Conservation (phyloP, 2,797 vertebrate species). For the Lutjanus campechanus region DNA sequence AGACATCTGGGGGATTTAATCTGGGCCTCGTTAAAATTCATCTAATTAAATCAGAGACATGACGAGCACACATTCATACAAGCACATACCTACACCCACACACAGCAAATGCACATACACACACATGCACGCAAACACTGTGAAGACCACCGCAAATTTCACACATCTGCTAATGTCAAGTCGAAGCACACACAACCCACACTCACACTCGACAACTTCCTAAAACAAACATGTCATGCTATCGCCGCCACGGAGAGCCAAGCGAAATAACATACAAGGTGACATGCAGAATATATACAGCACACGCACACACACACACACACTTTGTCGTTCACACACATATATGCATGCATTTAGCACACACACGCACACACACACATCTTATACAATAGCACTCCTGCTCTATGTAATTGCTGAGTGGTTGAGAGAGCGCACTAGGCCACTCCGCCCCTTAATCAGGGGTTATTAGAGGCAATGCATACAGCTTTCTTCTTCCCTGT, state of each 20-base stretch:
- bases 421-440: conserved; percentile 74
- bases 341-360: conserved; percentile 19
- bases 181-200: conserved; percentile 42
- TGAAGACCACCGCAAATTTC: conserved; percentile 29
- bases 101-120: conserved; percentile 1
- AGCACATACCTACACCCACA: conserved; percentile 57
- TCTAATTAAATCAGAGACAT: conserved; percentile 89
- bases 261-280: conserved; percentile 43
- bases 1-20: conserved; percentile 90
- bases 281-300: conserved; percentile 43
- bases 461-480: conserved; percentile 81
- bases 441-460: conserved; percentile 84
- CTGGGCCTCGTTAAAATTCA: conserved; percentile 88
- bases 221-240: conserved; percentile 71
- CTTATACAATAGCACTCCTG: conserved; percentile 70
- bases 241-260: conserved; percentile 13
- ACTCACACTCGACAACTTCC: conserved; percentile 58
- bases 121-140: background rate
- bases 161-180: conserved; percentile 49
- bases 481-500: conserved; percentile 67
- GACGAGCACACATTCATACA: conserved; percentile 74
- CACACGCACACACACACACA: conserved; percentile 29
- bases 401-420: conserved; percentile 81
- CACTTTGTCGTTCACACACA: conserved; percentile 38
- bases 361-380: conserved; percentile 49